Conservation (phyloP, 2,888 invertebrate species). For the Acronicta leporina region DNA sequence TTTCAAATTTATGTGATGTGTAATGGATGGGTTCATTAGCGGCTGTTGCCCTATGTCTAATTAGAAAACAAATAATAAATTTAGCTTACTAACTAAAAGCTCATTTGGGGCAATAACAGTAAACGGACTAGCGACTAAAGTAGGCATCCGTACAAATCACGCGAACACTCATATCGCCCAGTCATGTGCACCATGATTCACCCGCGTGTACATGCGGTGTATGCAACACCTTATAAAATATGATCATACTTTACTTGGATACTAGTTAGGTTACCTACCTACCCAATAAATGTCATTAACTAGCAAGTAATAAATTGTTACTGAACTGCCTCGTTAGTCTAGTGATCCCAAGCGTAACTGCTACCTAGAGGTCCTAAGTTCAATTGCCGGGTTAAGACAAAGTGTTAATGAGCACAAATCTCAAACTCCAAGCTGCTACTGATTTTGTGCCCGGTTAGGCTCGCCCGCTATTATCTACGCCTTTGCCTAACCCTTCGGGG, state of each 20-base stretch:
- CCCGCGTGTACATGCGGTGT: conserved; percentile 18
- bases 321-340: no score
- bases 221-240: conserved; percentile 16
- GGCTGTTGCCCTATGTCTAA: conserved; percentile 63
- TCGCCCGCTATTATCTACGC: no score
- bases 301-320: no score
- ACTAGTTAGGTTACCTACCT: not conserved
- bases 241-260: not conserved
- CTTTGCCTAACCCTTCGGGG: no score
- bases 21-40: conserved; percentile 58
- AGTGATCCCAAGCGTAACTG: no score
- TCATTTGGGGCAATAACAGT: conserved; percentile 72
- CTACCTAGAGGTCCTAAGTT: no score
- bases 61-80: conserved; percentile 58
- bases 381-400: no score
- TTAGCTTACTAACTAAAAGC: conserved; percentile 64
- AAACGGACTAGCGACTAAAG: conserved; percentile 49
- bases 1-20: conserved; percentile 36
- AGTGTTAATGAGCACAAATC: no score
- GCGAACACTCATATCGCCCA: conserved; percentile 57
- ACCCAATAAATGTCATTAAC: no score
- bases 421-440: no score
- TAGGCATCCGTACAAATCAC: conserved; percentile 34
- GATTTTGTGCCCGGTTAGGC: no score
- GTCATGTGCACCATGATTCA: conserved; percentile 64